Percentiles rank a stretch among this genome's conserved stretches.
Evolutionary conservation across 92 coral and sea anemone genomes (phyloP).

Genomic region (Virgularia gustaviana): DNA sequence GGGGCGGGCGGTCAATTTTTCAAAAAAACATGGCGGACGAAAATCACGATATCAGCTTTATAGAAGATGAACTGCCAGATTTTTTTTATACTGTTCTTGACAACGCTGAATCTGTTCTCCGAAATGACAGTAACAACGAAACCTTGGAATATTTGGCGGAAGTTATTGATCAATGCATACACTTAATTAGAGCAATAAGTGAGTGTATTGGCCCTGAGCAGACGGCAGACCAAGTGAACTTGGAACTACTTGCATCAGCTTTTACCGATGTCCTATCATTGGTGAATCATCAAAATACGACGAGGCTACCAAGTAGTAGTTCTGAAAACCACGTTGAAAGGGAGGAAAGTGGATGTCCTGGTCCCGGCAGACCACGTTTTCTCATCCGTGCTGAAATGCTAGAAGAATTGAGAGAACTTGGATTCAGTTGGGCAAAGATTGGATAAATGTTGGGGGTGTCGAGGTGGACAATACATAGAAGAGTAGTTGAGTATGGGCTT

Average conservation of each 20-base stretch:
- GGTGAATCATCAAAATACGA: constrained; percentile 42
- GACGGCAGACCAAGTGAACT: constrained; percentile 40
- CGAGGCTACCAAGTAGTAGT: constrained; percentile 26
- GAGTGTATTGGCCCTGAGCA: constrained; percentile 28
- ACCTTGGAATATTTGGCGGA: constrained; percentile 43
- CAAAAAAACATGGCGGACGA: constrained; percentile 27
- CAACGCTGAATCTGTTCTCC: constrained; percentile 46
- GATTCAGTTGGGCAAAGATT: constrained; percentile 58
- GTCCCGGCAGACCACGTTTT: constrained; percentile 40
- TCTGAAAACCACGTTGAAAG: constrained; percentile 28
- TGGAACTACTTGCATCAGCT: constrained; percentile 47
- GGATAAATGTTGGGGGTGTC: constrained; percentile 48
- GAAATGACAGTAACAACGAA: constrained; percentile 35
- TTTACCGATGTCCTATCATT: constrained; percentile 38
- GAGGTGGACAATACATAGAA: constrained; percentile 54
- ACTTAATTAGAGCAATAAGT: constrained; percentile 37
- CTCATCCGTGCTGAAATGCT: constrained; percentile 46
- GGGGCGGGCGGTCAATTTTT: not conserved
- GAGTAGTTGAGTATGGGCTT: constrained; percentile 45
- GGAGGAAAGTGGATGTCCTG: constrained; percentile 21
- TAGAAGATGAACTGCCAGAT: constrained; percentile 35
- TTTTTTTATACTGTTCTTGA: constrained; percentile 53
- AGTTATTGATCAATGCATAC: constrained; percentile 31
- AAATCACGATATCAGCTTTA: constrained; percentile 5
- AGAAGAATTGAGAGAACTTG: constrained; percentile 50